phyloP scores from a whole-genome alignment of 2,113 vertebrate genomes.

The Potamarius usumacintae region DNA sequence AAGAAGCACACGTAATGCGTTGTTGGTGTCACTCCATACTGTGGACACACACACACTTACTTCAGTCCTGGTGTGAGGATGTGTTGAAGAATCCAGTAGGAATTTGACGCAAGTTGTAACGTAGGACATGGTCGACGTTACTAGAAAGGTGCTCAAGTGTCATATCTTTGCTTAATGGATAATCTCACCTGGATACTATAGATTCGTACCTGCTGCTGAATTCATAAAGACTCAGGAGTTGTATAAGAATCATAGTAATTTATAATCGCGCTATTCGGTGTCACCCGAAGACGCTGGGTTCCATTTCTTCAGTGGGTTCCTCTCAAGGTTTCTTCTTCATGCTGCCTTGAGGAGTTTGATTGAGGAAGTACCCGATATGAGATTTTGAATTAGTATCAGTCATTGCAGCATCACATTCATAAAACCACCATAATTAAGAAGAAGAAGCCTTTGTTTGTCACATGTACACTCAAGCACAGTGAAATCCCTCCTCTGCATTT shows the following conservation, averaged over 20 bases:
- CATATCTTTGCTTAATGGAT: neutral
- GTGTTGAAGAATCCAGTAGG: neutral
- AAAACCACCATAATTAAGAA: neutral
- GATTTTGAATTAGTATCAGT: neutral
- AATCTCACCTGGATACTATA: neutral
- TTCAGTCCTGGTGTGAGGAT: neutral
- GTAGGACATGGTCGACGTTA: neutral
- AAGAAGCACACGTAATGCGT: conserved; percentile 62
- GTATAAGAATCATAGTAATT: neutral
- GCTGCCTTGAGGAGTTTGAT: neutral
- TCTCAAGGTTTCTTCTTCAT: neutral
- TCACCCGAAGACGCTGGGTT: neutral
- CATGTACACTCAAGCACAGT: too few relatives aligned
- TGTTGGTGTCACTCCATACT: conserved; percentile 58
- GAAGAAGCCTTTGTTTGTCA: too few relatives aligned
- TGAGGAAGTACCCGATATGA: neutral
- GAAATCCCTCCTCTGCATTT: too few relatives aligned
- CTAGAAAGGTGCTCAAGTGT: neutral
- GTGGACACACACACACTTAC: conserved; percentile 30
- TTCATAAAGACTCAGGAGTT: neutral
- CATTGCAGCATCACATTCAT: neutral
- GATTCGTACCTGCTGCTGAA: neutral
- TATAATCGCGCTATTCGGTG: neutral
- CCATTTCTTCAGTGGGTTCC: neutral
- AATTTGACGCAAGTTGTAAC: neutral